phyloP scores from a whole-genome alignment of 2,797 vertebrate species.

The Psittacula derbiana region DNA sequence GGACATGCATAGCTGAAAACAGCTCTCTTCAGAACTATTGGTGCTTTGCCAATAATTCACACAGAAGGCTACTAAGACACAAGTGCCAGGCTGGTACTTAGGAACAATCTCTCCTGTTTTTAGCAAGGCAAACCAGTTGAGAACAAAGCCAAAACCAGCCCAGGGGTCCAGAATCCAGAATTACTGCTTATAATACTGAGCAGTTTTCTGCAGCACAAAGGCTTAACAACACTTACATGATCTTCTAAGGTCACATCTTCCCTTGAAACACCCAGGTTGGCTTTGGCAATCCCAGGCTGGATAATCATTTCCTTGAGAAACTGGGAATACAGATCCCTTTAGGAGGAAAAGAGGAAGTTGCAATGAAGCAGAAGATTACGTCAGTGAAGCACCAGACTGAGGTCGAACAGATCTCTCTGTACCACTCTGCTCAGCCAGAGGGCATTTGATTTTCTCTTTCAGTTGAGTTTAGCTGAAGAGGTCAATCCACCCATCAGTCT shows the following conservation, averaged over 20 bases:
- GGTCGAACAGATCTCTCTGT: background rate
- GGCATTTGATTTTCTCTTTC: background rate
- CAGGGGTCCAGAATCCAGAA: background rate
- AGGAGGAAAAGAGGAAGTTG: background rate
- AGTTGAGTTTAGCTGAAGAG: background rate
- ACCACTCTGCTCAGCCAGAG: background rate
- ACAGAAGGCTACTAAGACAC: background rate
- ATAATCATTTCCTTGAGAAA: slow-evolving; percentile 98
- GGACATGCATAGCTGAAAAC: background rate
- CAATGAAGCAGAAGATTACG: background rate
- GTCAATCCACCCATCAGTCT: background rate
- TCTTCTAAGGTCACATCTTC: slow-evolving; percentile 98
- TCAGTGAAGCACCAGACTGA: background rate
- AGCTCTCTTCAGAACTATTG: background rate
- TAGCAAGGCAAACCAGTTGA: background rate
- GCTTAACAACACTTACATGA: slow-evolving; percentile 84
- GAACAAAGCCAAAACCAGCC: background rate
- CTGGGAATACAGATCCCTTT: slow-evolving; percentile 91
- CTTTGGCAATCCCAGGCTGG: slow-evolving; percentile 96
- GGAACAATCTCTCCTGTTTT: background rate
- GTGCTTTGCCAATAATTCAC: background rate
- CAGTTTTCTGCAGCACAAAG: background rate
- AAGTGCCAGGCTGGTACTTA: background rate
- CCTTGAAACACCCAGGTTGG: slow-evolving; percentile 90
- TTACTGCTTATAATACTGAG: background rate